Percentiles rank a stretch among this genome's conserved stretches.
phyloP scores from a whole-genome alignment of 2,113 vertebrate species.

The Brachirus orientalis region DNA sequence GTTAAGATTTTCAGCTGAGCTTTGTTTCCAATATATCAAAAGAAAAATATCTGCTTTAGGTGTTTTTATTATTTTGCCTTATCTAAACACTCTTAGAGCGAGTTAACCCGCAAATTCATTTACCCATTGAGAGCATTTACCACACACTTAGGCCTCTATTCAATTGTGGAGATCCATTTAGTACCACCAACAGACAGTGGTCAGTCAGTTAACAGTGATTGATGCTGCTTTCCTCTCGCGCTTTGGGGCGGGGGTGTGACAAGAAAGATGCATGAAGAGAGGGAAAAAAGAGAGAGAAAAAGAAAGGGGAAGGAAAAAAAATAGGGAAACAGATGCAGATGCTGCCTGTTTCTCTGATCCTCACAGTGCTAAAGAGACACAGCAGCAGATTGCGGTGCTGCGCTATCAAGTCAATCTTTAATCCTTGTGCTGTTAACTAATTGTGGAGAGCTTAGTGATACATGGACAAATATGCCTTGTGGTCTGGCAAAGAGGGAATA shows the following conservation, averaged over 20 bases:
- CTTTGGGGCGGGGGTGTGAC: slow-evolving; percentile 44
- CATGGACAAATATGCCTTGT: slow-evolving; percentile 64
- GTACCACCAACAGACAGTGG: slow-evolving; percentile 77
- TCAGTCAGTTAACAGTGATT: slow-evolving; percentile 81
- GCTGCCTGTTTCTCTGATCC: slow-evolving; percentile 66
- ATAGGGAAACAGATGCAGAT: slow-evolving; percentile 66
- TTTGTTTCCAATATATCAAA: slow-evolving; percentile 66
- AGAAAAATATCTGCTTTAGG: slow-evolving; percentile 65
- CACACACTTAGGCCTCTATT: slow-evolving; percentile 83
- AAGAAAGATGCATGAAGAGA: slow-evolving; percentile 72
- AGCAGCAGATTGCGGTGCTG: slow-evolving; percentile 72
- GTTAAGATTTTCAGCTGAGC: slow-evolving; percentile 60
- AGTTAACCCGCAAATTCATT: slow-evolving; percentile 80
- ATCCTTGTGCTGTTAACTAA: slow-evolving; percentile 79
- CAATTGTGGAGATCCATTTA: slow-evolving; percentile 81
- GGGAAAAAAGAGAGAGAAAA: slow-evolving; percentile 40
- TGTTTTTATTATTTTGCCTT: slow-evolving; percentile 77
- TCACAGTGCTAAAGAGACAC: slow-evolving; percentile 66
- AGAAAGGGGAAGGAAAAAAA: slow-evolving; percentile 42
- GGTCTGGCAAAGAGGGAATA: slow-evolving; percentile 44
- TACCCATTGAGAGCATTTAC: slow-evolving; percentile 82
- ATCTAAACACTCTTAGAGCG: slow-evolving; percentile 74
- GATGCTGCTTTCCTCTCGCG: slow-evolving; percentile 71
- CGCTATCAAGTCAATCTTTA: slow-evolving; percentile 75
- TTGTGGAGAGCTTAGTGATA: slow-evolving; percentile 73